Evolutionary conservation across 2,888 invertebrate genomes (phyloP), one percentile per base, ranked within the genome.

Genomic region (Rhodophaea formosa): DNA sequence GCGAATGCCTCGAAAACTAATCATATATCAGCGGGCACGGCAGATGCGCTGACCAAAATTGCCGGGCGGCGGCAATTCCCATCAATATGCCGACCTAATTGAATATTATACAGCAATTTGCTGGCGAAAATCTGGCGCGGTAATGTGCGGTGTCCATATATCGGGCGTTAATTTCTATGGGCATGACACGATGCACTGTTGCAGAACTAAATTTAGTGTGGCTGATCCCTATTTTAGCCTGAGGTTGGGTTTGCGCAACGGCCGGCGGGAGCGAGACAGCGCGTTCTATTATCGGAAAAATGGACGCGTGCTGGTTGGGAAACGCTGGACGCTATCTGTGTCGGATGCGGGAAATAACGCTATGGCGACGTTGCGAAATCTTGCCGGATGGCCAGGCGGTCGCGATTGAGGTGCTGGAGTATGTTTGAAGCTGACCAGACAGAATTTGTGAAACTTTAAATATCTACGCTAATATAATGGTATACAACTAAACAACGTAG

Each of bases 71-170:
- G 71, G 69, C 71, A 71, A 61, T 61, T 62, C 65, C 86, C 82
- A 88, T 89, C 89, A 89, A 89, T 89, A 89, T 82, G 78, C 63
- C 74, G 82, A 79, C 84, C 88, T 90, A 89, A 90, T 89, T 89
- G 90, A 90, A 89, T 89, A 90, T 90, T 87, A 89, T 88, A 86
- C 86, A 81, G 79, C 88, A 86, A 89, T 90, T 88, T 89, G 88
- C 83, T 82, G 85, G 84, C 83, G 88, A 89, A 90, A 89, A 89
- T 88, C 89, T 87, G 90, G 88, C 63, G 67, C 65, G 65, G 72
- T 82, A 83, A 78, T 87, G 79, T 88, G 89, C 86, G 90, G 89
- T 86, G 69, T 75, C 87, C 80, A 80, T 88, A 87, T 88, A 88
- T 84, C 81, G 84, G 69, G 79, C 70, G 83, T 80, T 84, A 85